Evolutionary conservation across 2,888 invertebrate genomes (phyloP), one percentile per base, ranked within the genome.

Genomic region (Pomacea canaliculata): DNA sequence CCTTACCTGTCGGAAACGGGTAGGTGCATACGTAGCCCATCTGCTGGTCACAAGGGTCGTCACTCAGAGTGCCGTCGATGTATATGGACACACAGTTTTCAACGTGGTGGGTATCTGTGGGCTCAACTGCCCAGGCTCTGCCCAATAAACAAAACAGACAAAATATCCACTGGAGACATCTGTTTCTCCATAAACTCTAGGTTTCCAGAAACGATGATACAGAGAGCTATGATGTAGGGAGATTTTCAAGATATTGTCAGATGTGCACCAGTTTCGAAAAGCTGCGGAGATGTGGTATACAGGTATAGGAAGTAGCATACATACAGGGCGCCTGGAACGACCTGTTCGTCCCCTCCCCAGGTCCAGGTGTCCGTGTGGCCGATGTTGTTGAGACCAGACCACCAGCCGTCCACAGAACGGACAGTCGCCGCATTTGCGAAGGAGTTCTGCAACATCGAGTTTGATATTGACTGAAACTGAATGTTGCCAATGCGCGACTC

Each of bases 291-390:
- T 37, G 37, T 37, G 37, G 37, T 37, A 37, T 23, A 23, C 23
- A 23, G 23, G 23, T 23, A 23, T 23, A 23, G 23, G 23, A 37
- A 37, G 37, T 37, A 3, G 5, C 37, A 60, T 18, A 74, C 74
- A 16, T 68, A 74, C 74, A 74, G 60, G 19, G 74, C 68, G 27
- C 69, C 74, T n/a, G 68, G 59, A 18, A 49, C 48, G 12, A 74
- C 69, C 16, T 60, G 18, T n/a, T 74, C 70, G 12, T 56, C 66
- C 18, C 49, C 69, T 19, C 68, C 74, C 74, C 74, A 74, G 7
- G 74, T 74, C 74, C 74, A 74, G 16, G 63, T 69, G 27, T 66
- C 68, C 23, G 73, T n/a, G 19, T 73, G 73, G 18, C 56, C 56
- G 19, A 59, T 12, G 16, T 74, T 69, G 37, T n/a, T 74, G 12